Evolutionary conservation across 2,113 vertebrate genomes (phyloP).

Genomic region (Zootoca vivipara): DNA sequence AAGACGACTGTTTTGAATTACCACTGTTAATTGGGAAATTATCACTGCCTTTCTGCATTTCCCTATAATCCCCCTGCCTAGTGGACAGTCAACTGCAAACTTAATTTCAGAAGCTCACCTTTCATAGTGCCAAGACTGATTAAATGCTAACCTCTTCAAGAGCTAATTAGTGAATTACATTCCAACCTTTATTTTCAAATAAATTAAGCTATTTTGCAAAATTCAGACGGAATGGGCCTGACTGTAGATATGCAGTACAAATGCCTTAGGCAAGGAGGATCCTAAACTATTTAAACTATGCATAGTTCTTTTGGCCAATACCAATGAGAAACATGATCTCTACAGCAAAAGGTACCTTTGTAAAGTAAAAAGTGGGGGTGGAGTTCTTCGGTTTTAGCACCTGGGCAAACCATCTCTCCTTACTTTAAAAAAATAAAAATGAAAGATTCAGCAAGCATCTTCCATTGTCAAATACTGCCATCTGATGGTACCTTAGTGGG

Average conservation of each 20-base stretch:
- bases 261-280: conserved; percentile 14
- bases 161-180: background rate
- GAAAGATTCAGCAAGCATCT: background rate
- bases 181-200: conserved; percentile 10
- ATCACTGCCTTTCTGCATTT: no score
- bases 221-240: background rate
- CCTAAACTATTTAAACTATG: background rate
- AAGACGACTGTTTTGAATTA: no score
- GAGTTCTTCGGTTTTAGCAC: background rate
- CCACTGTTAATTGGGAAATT: no score
- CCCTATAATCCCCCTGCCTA: background rate
- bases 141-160: conserved; percentile 17
- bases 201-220: background rate
- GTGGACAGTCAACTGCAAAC: conserved; percentile 18
- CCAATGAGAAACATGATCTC: background rate
- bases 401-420: background rate
- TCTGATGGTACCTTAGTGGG: conserved; percentile 62
- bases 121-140: background rate
- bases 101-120: background rate
- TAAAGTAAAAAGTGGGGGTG: conserved; percentile 2
- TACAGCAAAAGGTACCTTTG: conserved; percentile 7
- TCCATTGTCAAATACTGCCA: conserved; percentile 68
- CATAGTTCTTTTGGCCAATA: background rate
- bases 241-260: background rate
- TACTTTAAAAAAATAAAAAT: background rate